phyloP scores from a whole-genome alignment of 1,140 invertebrate species.

The Drosophila sp. region DNA sequence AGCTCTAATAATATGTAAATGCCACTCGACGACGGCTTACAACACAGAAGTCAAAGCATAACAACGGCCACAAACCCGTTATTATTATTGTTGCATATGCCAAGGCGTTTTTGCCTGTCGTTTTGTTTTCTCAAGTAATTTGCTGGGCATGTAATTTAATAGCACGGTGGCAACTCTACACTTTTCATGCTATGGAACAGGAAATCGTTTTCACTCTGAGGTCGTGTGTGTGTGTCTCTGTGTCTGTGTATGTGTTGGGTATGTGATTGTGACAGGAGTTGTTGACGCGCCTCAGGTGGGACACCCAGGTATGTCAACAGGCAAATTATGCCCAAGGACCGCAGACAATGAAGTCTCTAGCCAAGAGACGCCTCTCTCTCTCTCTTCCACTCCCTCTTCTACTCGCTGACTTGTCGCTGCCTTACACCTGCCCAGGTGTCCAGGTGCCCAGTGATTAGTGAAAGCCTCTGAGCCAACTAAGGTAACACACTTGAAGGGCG shows the following conservation, averaged over 20 bases:
- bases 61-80: constrained; percentile 46
- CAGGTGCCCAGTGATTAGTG: constrained; percentile 31
- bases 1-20: constrained; percentile 53
- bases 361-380: not conserved
- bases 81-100: constrained; percentile 61
- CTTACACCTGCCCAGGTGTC: constrained; percentile 18
- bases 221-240: constrained; percentile 11
- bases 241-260: constrained; percentile 13
- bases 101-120: constrained; percentile 51
- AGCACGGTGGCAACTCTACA: constrained; percentile 32
- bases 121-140: constrained; percentile 62
- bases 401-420: no score
- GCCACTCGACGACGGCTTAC: constrained; percentile 26
- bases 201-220: constrained; percentile 3
- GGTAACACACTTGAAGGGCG: constrained; percentile 13
- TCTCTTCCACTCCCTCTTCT: no score
- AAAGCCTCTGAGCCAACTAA: not conserved
- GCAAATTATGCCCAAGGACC: constrained; percentile 49
- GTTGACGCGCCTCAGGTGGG: constrained; percentile 49
- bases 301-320: constrained; percentile 49
- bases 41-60: constrained; percentile 39
- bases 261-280: constrained; percentile 35
- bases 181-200: constrained; percentile 17
- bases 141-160: constrained; percentile 58
- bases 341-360: constrained; percentile 39